Evolutionary conservation across 1,140 invertebrate genomes (phyloP).

Genomic region (Drosophila fuyamai): DNA sequence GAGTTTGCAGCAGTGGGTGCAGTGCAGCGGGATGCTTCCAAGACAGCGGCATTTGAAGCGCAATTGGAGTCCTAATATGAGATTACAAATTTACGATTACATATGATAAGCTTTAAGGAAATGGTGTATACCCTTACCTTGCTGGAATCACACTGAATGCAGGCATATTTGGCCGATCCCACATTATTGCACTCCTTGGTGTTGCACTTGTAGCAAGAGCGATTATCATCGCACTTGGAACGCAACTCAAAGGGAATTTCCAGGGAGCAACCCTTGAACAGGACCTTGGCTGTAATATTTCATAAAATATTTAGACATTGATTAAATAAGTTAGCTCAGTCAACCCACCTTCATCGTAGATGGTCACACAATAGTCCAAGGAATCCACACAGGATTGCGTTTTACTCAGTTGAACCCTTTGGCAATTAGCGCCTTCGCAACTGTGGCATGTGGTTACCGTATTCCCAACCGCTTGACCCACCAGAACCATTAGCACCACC

Average conservation of each 20-base stretch:
- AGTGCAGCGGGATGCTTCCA: conserved; percentile 50
- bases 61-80: conserved; percentile 53
- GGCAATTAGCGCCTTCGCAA: conserved; percentile 71
- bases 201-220: conserved; percentile 74
- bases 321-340: no score
- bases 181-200: conserved; percentile 76
- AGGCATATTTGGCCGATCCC: conserved; percentile 54
- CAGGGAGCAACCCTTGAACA: conserved; percentile 74
- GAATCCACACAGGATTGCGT: conserved; percentile 54
- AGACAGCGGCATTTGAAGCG: conserved; percentile 33
- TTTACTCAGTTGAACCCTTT: conserved; percentile 41
- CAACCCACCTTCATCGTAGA: conserved; percentile 44
- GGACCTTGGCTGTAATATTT: conserved; percentile 55
- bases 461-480: conserved; percentile 39
- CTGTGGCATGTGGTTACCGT: conserved; percentile 58
- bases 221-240: conserved; percentile 39
- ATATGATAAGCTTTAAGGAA: neutral
- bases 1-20: conserved; percentile 72
- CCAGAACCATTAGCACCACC: conserved; percentile 35
- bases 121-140: conserved; percentile 24
- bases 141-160: conserved; percentile 75
- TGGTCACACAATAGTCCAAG: conserved; percentile 71
- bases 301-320: neutral
- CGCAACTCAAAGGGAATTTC: conserved; percentile 67
- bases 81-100: neutral